A percentile compares a stretch with the other conserved stretches of the same genome.
These are phyloP conservation scores for Rhabdophis nuchalis DNA, from an alignment of 2,797 vertebrate genomes.

Conservation along the genomic window DNA sequence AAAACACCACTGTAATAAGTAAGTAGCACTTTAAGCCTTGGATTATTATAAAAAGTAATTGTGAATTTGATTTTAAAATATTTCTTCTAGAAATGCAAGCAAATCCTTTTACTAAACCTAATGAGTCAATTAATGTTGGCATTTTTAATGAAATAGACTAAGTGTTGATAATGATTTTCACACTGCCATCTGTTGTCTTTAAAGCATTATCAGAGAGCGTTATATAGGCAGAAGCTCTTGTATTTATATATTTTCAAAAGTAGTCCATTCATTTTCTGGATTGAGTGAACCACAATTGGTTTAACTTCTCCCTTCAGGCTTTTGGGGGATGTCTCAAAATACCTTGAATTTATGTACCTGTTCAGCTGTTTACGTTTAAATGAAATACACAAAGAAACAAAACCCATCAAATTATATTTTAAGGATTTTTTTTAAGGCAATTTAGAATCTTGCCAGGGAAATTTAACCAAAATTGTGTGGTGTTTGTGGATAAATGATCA, in stretches of 20 bases:
- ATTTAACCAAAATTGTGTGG: background rate
- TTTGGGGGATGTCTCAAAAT: background rate
- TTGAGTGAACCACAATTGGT: background rate
- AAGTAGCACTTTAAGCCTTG: slow-evolving; percentile 57
- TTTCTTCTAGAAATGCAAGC: background rate
- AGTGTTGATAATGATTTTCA: background rate
- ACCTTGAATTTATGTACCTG: background rate
- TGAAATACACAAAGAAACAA: background rate
- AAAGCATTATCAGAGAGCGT: background rate
- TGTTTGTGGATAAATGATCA: background rate
- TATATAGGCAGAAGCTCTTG: background rate
- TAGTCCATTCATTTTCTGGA: background rate
- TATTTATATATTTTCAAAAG: background rate
- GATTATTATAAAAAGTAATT: background rate
- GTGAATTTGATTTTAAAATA: background rate
- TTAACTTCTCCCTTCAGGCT: background rate
- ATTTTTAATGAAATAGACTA: background rate
- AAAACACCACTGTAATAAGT: slow-evolving; percentile 99
- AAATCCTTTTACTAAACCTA: background rate
- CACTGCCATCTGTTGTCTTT: background rate
- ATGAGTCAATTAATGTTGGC: background rate
- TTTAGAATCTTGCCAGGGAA: background rate
- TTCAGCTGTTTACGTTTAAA: background rate
- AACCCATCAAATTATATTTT: background rate
- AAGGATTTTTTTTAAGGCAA: background rate